phyloP scores from a whole-genome alignment of 2,797 vertebrate species.

The Artibeus jamaicensis region DNA sequence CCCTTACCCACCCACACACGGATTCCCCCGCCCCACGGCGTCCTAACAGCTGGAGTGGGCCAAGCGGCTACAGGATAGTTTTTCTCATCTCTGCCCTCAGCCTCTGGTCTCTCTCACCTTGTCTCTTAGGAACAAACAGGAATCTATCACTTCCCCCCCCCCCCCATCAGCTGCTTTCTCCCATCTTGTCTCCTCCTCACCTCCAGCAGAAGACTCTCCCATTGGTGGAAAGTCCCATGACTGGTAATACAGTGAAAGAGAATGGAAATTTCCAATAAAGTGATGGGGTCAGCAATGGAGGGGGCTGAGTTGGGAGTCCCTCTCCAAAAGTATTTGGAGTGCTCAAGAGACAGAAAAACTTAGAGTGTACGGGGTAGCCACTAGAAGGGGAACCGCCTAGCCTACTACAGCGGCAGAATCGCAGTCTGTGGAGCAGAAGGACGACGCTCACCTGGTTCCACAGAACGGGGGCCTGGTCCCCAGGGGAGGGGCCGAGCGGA shows the following conservation, averaged over 20 bases:
- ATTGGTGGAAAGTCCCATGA: background rate
- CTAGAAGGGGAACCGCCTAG: background rate
- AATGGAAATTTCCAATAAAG: background rate
- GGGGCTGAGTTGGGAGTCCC: background rate
- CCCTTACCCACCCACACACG: background rate
- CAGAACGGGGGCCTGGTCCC: constrained; percentile 44
- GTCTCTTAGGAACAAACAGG: background rate
- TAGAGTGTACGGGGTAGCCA: background rate
- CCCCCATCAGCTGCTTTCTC: background rate
- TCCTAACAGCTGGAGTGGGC: background rate
- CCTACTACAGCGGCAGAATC: background rate
- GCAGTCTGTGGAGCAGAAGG: background rate
- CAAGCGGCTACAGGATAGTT: background rate
- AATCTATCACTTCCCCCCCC: background rate
- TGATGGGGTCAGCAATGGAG: rapidly evolving
- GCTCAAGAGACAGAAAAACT: background rate
- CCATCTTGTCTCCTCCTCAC: background rate
- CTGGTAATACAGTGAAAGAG: background rate
- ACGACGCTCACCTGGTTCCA: constrained; percentile 72
- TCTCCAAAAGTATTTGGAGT: background rate
- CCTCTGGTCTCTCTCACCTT: background rate
- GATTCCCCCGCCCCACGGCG: rapidly evolving
- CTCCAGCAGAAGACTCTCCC: background rate
- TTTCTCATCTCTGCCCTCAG: background rate
- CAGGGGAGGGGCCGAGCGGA: constrained; percentile 40